Conservation (phyloP, 2,797 vertebrate species). For the Pangasius macronema region DNA sequence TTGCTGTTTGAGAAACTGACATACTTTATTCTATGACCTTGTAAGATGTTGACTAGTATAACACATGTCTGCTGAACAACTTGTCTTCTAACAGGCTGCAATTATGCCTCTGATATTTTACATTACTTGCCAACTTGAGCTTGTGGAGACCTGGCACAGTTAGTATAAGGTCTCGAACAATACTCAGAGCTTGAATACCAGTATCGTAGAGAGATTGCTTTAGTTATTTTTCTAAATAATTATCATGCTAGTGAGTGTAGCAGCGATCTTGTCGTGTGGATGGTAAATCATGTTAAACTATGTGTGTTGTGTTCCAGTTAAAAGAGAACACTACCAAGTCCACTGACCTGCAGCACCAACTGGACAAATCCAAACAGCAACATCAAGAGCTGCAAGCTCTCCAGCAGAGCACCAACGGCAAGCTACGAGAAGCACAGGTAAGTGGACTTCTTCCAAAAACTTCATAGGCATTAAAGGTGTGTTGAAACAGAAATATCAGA, state of each 20-base stretch:
- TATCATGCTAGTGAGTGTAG: not conserved
- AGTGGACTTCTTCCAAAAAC: not conserved
- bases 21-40: not conserved
- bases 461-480: not conserved
- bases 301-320: conserved; percentile 70
- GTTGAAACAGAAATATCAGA: not conserved
- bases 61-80: no score
- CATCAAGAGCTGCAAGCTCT: conserved; percentile 92
- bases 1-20: not conserved
- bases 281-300: not conserved
- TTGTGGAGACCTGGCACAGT: not conserved
- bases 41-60: not conserved
- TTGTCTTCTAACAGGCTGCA: not conserved
- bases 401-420: conserved; percentile 92
- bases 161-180: not conserved
- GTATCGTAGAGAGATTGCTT: not conserved
- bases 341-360: conserved; percentile 90
- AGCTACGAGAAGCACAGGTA: conserved; percentile 96
- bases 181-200: no score
- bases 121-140: not conserved
- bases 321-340: conserved; percentile 85
- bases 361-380: conserved; percentile 95
- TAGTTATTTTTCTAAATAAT: not conserved
- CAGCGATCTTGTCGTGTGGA: not conserved
- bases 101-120: not conserved